These are phyloP conservation scores for Hydropotes inermis DNA, from an alignment of 2,113 vertebrate genomes.

Conservation along the genomic window DNA sequence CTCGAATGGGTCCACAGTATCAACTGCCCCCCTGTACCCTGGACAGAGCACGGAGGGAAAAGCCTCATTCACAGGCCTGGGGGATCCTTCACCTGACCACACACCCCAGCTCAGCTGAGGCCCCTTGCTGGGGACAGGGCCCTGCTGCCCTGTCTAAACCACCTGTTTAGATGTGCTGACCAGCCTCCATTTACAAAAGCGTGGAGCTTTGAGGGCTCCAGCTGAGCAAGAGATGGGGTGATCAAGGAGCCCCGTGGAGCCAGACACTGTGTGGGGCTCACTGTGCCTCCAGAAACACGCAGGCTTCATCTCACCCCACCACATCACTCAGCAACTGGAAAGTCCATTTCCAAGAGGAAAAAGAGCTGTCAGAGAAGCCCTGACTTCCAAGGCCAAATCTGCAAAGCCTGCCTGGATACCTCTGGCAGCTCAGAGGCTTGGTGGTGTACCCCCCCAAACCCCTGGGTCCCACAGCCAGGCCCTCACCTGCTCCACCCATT, in stretches of 20 bases:
- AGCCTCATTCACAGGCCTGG: not conserved
- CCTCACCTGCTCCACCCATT: not conserved
- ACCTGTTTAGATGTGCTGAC: not conserved
- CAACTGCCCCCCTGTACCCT: not conserved
- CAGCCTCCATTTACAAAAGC: too few species aligned
- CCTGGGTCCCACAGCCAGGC: not conserved
- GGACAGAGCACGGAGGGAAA: not conserved
- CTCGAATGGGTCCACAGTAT: not conserved
- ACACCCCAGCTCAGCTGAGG: not conserved
- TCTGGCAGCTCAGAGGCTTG: not conserved
- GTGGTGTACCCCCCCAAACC: not conserved
- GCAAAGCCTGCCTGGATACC: not conserved
- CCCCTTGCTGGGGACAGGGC: not conserved
- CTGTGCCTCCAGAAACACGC: not conserved
- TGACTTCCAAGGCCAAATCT: not conserved
- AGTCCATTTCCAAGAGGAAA: not conserved
- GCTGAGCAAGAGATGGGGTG: not conserved
- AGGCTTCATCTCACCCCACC: not conserved
- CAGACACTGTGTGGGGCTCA: fast-evolving
- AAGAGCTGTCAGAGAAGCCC: not conserved
- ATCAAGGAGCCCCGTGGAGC: not conserved
- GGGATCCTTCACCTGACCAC: not conserved
- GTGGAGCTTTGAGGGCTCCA: not conserved
- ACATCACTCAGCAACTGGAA: not conserved
- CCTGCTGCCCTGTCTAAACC: not conserved